Evolutionary conservation across 2,113 vertebrate genomes (phyloP), one percentile per base, ranked within the genome.

Genomic region (Rhombomys opimus): DNA sequence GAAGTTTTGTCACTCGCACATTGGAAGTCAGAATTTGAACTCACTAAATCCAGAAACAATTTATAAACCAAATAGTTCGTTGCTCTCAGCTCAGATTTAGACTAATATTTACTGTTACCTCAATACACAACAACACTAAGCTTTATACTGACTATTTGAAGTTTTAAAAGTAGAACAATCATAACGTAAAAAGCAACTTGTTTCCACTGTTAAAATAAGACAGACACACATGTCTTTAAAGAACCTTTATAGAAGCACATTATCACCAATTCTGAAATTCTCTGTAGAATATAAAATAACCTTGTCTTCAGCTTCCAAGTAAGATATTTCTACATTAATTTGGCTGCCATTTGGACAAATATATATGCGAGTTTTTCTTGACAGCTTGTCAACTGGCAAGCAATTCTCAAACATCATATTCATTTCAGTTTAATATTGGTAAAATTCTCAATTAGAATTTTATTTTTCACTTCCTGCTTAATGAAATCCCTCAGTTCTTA

Each of bases 271-370:
- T 77, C 87, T 95, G 46, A 91, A 87, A 96, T 94, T 96, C 82
- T 96, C 68, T 95, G 78, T 82, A 90, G 35, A 95, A 61, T 89
- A 91, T 68, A 41, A 96, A 90, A 96, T 41, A 97, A 91, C 18
- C 25, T 11, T 87, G 91, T 2, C 52, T 98, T 93, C 59, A 76
- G 95, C 38, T 97, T 91, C 94, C 87, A 97, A 95, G 96, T 96
- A 98, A 97, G 93, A 87, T 95, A 91, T 95, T 97, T 95, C 93
- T 96, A 95, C 98, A 98, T 97, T 75, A 91, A 89, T 97, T 94
- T 95, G 93, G 94, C 97, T 97, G 80, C 96, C 95, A 96, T 98
- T 98, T 98, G 97, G 94, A 94, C 96, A 97, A 97, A 97, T 96
- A 85, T 97, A 97, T 97, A 94, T 90, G 95, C 94, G 95, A 91